Evolutionary conservation across 2,797 vertebrate genomes (phyloP).

Genomic region (Bryconaethiops microstoma): DNA sequence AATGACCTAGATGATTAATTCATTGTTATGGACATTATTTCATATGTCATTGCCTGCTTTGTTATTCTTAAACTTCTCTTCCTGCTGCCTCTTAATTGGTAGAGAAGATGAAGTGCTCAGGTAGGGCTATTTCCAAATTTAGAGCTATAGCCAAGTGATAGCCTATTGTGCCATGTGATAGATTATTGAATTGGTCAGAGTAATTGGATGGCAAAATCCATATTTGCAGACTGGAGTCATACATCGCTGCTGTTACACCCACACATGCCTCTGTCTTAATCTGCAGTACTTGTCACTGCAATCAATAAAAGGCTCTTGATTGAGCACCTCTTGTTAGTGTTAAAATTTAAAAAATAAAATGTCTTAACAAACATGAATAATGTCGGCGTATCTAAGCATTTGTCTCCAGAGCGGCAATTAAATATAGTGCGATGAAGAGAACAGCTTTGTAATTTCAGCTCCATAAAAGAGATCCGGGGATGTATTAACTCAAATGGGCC

Average conservation of each 20-base stretch:
- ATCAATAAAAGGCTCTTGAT: constrained; percentile 61
- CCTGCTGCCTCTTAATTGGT: constrained; percentile 43
- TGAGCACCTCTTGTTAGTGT: constrained; percentile 55
- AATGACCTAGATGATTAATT: too few relatives aligned
- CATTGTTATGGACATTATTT: neutral
- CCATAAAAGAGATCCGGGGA: neutral
- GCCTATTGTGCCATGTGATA: constrained; percentile 41
- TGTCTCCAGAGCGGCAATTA: constrained; percentile 62
- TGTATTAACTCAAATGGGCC: neutral
- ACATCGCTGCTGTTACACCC: constrained; percentile 41
- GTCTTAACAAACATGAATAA: constrained; percentile 53
- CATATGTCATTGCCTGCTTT: neutral
- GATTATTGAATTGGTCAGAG: constrained; percentile 43
- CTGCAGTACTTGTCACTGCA: constrained; percentile 34
- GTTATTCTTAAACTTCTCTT: constrained; percentile 44
- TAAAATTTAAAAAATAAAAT: constrained; percentile 52
- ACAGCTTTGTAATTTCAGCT: constrained; percentile 6
- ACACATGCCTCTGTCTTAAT: constrained; percentile 68
- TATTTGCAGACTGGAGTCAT: constrained; percentile 43
- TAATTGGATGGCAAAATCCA: constrained; percentile 54
- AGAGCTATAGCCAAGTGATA: constrained; percentile 44
- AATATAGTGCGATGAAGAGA: constrained; percentile 57
- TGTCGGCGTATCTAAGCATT: constrained; percentile 55
- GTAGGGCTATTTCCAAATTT: constrained; percentile 34
- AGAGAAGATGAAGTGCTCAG: constrained; percentile 15